These are phyloP conservation scores for Caenorhabditis remanei DNA, from an alignment of 1,140 invertebrate genomes.

Conservation along the genomic window DNA sequence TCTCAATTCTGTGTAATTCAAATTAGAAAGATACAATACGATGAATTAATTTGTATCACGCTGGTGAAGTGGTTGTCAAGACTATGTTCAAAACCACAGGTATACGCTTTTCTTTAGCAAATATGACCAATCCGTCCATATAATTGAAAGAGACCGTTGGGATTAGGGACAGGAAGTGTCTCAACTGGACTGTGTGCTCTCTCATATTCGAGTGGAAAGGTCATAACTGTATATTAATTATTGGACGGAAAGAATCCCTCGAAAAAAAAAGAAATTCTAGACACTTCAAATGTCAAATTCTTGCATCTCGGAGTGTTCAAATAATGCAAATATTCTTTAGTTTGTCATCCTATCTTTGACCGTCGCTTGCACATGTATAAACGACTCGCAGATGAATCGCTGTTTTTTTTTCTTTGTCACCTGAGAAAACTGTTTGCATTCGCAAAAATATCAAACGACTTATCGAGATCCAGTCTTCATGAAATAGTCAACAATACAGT, in stretches of 20 bases:
- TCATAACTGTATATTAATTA: slow-evolving; percentile 42
- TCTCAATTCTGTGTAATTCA: not conserved
- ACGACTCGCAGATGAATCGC: not conserved
- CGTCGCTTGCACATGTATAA: slow-evolving; percentile 31
- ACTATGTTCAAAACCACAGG: not conserved
- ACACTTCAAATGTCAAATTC: not conserved
- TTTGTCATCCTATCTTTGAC: slow-evolving; percentile 5
- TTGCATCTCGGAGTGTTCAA: not conserved
- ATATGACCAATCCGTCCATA: not conserved
- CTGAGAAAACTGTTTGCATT: slow-evolving; percentile 16
- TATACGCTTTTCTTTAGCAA: not conserved
- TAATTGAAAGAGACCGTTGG: slow-evolving; percentile 43
- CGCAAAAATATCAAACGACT: not conserved
- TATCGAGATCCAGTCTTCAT: not conserved
- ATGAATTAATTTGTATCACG: slow-evolving; percentile 35
- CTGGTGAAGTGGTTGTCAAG: slow-evolving; percentile 10
- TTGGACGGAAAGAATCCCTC: not conserved
- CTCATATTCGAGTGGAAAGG: slow-evolving; percentile 13
- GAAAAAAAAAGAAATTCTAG: not conserved
- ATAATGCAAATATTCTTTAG: slow-evolving; percentile 7
- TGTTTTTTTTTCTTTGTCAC: slow-evolving; percentile 4
- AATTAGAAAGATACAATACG: not conserved
- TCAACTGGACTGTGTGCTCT: not conserved
- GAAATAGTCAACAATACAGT: not conserved
- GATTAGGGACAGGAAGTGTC: slow-evolving; percentile 50